A percentile compares a stretch with the other conserved stretches of the same genome.
Conservation (phyloP, 2,797 vertebrate species). For the Chaunax sp. region DNA sequence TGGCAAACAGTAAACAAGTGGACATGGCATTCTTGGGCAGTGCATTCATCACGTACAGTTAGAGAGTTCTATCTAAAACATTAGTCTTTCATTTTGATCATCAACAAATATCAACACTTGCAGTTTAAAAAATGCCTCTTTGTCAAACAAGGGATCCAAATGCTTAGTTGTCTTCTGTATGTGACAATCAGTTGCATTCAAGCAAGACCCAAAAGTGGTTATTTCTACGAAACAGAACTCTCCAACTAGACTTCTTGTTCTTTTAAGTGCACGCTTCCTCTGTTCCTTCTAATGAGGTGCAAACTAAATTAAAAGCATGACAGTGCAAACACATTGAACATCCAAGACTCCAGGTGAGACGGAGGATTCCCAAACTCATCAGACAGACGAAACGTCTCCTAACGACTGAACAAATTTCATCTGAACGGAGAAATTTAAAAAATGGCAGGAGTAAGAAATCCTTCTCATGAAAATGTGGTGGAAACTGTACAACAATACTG, state of each 20-base stretch:
- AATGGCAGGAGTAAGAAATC: constrained; percentile 55
- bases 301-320: constrained; percentile 79
- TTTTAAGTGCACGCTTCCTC: constrained; percentile 57
- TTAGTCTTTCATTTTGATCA: constrained; percentile 1
- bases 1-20: constrained; percentile 33
- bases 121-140: constrained; percentile 1
- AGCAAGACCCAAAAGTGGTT: constrained; percentile 15
- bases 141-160: not conserved
- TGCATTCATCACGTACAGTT: constrained; percentile 47
- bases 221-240: constrained; percentile 32
- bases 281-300: constrained; percentile 69
- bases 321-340: constrained; percentile 76
- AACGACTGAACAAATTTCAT: constrained; percentile 38
- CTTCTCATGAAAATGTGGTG: constrained; percentile 61
- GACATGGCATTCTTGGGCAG: constrained; percentile 62
- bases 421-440: constrained; percentile 44
- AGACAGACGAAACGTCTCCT: constrained; percentile 38
- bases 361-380: constrained; percentile 42
- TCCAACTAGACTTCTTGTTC: constrained; percentile 37
- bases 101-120: not conserved
- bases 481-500: constrained; percentile 85
- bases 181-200: constrained; percentile 2
- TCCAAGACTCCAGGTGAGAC: constrained; percentile 57
- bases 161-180: not conserved
- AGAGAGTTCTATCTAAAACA: constrained; percentile 50